A percentile compares a stretch with the other conserved stretches of the same genome.
Evolutionary conservation across 2,113 vertebrate species (phyloP).

Genomic region (Alosa alosa): DNA sequence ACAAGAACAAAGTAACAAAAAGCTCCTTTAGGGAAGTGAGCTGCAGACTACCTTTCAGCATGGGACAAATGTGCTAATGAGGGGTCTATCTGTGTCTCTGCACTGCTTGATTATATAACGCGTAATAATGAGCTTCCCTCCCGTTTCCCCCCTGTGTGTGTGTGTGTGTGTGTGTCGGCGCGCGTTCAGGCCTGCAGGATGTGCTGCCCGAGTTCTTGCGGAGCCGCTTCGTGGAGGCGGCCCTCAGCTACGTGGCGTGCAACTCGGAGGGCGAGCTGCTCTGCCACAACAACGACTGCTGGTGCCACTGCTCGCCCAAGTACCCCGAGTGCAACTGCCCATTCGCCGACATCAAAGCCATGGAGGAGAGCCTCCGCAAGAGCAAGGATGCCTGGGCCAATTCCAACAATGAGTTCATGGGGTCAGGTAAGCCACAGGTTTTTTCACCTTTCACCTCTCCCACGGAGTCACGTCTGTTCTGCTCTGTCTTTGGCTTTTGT

Average conservation of each 20-base stretch:
- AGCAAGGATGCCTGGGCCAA: conserved; percentile 79
- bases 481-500: neutral
- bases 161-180: no score
- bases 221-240: conserved; percentile 87
- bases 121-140: neutral
- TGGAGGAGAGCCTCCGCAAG: conserved; percentile 88
- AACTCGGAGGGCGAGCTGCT: conserved; percentile 89
- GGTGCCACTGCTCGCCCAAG: conserved; percentile 83
- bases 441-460: neutral
- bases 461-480: neutral
- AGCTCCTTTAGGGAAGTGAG: neutral
- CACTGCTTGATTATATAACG: conserved; percentile 11
- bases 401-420: conserved; percentile 85
- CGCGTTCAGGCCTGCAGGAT: conserved; percentile 83
- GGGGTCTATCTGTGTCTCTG: neutral
- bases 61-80: neutral
- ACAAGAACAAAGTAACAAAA: neutral
- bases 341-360: conserved; percentile 83
- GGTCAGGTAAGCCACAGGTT: conserved; percentile 82
- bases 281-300: conserved; percentile 89
- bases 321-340: conserved; percentile 95
- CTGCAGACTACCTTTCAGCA: neutral
- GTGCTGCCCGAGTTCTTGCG: conserved; percentile 88
- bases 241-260: conserved; percentile 95
- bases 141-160: neutral